These are phyloP conservation scores for Sitodiplosis mosellana DNA, from an alignment of 1,140 invertebrate species.

Conservation along the genomic window DNA sequence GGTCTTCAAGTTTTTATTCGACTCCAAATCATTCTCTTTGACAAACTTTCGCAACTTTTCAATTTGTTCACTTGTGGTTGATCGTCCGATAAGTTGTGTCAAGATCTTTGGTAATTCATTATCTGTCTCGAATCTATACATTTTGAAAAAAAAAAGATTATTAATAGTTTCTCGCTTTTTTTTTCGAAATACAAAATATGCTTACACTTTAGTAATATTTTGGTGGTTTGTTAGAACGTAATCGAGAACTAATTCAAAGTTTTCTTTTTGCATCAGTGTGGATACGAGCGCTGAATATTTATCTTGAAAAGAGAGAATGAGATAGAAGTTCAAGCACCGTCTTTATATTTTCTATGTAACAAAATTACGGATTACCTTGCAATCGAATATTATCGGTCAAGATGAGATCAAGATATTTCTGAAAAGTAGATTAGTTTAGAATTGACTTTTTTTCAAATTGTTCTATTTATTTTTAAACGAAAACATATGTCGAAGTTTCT, in stretches of 20 bases:
- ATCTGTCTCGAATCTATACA: constrained; percentile 18
- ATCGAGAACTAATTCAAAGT: constrained; percentile 25
- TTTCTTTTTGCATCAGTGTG: constrained; percentile 25
- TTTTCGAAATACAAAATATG: constrained; percentile 8
- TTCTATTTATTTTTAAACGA: neutral
- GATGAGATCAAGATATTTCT: constrained; percentile 15
- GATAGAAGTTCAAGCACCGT: no score
- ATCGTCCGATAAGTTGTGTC: constrained; percentile 25
- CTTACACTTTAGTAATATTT: constrained; percentile 27
- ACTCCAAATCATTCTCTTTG: no score
- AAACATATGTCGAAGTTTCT: neutral
- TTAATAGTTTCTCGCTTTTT: neutral
- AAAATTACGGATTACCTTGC: no score
- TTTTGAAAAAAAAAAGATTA: neutral
- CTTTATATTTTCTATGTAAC: no score
- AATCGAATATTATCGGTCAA: constrained; percentile 21
- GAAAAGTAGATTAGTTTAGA: constrained; percentile 2
- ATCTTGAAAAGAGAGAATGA: no score
- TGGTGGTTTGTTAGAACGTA: constrained; percentile 24
- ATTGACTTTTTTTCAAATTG: neutral
- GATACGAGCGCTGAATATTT: constrained; percentile 20
- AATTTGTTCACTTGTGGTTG: constrained; percentile 25
- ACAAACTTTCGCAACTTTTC: constrained; percentile 11
- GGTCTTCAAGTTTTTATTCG: no score
- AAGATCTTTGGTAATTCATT: constrained; percentile 25